A percentile compares a stretch with the other conserved stretches of the same genome.
Evolutionary conservation across 1,140 invertebrate species (phyloP).

Genomic region (Philopotamus ludificatus): DNA sequence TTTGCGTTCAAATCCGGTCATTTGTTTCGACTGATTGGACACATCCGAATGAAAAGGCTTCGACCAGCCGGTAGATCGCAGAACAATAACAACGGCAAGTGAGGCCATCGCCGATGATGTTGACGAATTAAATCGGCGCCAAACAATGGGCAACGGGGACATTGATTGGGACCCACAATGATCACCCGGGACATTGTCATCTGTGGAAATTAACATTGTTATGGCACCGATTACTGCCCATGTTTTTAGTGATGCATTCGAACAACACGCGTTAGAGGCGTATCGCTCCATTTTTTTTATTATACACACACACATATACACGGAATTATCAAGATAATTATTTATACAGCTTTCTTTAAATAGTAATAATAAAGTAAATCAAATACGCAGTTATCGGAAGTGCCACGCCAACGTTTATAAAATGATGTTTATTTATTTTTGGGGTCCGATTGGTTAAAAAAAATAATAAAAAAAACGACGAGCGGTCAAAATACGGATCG

Average conservation of each 20-base stretch:
- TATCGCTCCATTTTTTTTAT: too few relatives aligned
- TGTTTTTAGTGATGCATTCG: constrained; percentile 7
- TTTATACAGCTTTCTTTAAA: too few relatives aligned
- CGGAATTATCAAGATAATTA: too few relatives aligned
- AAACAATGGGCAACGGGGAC: constrained; percentile 13
- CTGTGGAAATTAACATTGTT: constrained; percentile 18
- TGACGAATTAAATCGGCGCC: constrained; percentile 22
- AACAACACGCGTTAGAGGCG: too few relatives aligned
- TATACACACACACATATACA: too few relatives aligned
- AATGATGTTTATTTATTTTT: too few relatives aligned
- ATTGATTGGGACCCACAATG: constrained; percentile 12
- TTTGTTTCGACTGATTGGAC: constrained; percentile 9
- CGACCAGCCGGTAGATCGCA: background rate
- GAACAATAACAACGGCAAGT: constrained; percentile 4
- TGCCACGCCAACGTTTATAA: too few relatives aligned
- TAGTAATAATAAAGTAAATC: too few relatives aligned
- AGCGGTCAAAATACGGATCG: background rate
- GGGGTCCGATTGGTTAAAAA: background rate
- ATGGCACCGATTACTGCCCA: constrained; percentile 15
- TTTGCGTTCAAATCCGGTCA: constrained; percentile 6
- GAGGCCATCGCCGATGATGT: constrained; percentile 17
- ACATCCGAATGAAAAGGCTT: constrained; percentile 9
- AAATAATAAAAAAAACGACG: background rate
- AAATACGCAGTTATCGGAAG: too few relatives aligned
- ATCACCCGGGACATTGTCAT: constrained; percentile 9